Evolutionary conservation across 1,140 invertebrate genomes (phyloP).

Genomic region (Drosophila tristis): DNA sequence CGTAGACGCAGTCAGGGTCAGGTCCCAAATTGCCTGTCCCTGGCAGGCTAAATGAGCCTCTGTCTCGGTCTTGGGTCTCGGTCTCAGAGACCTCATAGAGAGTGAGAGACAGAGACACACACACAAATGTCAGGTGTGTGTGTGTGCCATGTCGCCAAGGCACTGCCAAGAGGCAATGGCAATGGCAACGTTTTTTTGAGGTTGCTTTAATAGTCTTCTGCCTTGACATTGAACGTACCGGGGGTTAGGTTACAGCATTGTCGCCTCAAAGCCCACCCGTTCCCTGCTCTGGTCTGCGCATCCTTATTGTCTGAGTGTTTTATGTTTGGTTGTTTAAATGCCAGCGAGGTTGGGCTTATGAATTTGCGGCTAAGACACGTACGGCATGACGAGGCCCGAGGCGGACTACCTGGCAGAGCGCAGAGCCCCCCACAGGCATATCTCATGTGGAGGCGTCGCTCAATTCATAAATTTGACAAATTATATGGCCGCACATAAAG

Average conservation of each 20-base stretch:
- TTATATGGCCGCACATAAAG: slow-evolving; percentile 68
- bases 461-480: slow-evolving; percentile 65
- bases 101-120: slow-evolving; percentile 32
- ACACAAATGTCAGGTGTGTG: slow-evolving; percentile 68
- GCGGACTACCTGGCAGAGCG: slow-evolving; percentile 3
- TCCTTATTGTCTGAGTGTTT: slow-evolving; percentile 35
- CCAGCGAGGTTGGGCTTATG: slow-evolving; percentile 55
- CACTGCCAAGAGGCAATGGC: slow-evolving; percentile 19
- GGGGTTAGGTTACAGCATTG: slow-evolving; percentile 51
- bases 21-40: slow-evolving; percentile 59
- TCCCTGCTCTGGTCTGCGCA: not conserved
- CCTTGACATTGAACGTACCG: slow-evolving; percentile 72
- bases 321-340: slow-evolving; percentile 65
- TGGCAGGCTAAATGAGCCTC: slow-evolving; percentile 50
- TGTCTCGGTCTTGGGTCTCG: not conserved
- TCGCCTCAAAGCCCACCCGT: slow-evolving; percentile 30
- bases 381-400: slow-evolving; percentile 42
- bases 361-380: slow-evolving; percentile 65
- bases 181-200: slow-evolving; percentile 36
- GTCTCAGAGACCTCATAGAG: slow-evolving; percentile 15
- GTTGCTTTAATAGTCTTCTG: slow-evolving; percentile 57
- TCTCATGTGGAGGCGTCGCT: slow-evolving; percentile 43
- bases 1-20: slow-evolving; percentile 46
- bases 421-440: slow-evolving; percentile 1
- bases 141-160: slow-evolving; percentile 5